Base-by-base conservation (phyloP, 2,797 vertebrate species). In the Pangasius macronema region DNA sequence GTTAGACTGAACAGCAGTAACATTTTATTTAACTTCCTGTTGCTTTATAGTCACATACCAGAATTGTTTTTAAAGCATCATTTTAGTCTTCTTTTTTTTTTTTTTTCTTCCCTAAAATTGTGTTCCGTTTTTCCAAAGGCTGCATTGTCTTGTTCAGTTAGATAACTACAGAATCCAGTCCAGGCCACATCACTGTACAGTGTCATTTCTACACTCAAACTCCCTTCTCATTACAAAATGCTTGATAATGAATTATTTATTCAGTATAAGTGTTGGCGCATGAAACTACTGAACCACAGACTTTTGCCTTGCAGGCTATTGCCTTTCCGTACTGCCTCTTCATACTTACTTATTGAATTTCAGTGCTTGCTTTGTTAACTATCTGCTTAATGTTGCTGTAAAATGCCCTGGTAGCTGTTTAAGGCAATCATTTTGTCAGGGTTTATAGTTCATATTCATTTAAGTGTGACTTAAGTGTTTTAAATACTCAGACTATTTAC, bases 21-120 rank as follows among this genome's bases (percentile, higher is more conserved):
- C n/a, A 24, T 80, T 80, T 80, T 80, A 80, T 80, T 80, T 57
- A 24, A 39, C 33, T 39, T 27, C 11, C 75, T 30, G 14, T 76
- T 76, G 14, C 27, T 51, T 76, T 49, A 36, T 36, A 42, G 14
- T 42, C 22, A 59, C 33, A 42, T 24, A 59, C 22, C 20, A 24
- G 3, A 55, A 20, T 55, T 33, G n/a, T 22, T 53, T n/a, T 36
- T 57, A 20, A 36, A 18, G 16, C 27, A 33, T 55, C 16, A 22
- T 55, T 77, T 33, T 30, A 49, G 39, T 73, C 10, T 27, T 18
- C 7, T 46, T 49, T 36, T 22, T 9, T 46, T 9, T 46, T 18
- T 5, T 22, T 3, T 3, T 42, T 1, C 5, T 5, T 3, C 10
- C 4, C 2, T 8, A 53, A 36, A 57, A 33, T 53, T 55, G 36